Percentiles rank a stretch among this genome's conserved stretches.
phyloP scores from a whole-genome alignment of 1,140 invertebrate species.

The Theocolax elegans region DNA sequence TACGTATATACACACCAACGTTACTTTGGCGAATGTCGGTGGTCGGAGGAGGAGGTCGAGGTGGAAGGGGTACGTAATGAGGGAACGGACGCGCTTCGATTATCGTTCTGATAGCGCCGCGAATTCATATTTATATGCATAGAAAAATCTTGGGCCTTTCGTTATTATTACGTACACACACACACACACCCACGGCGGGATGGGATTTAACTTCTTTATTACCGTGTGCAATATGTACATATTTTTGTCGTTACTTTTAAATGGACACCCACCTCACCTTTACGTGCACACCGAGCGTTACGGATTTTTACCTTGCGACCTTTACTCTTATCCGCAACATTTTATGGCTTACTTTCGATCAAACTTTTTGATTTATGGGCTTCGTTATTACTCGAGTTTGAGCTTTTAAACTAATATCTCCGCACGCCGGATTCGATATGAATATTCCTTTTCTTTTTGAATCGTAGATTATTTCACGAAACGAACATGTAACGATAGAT shows the following conservation, averaged over 20 bases:
- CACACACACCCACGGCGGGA: background rate
- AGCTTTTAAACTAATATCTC: too few relatives aligned
- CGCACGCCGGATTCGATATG: too few relatives aligned
- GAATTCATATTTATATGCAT: conserved; percentile 53
- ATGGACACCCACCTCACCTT: conserved; percentile 36
- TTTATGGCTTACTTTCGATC: too few relatives aligned
- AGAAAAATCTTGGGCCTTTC: conserved; percentile 43
- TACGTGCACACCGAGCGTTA: too few relatives aligned
- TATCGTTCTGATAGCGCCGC: conserved; percentile 47
- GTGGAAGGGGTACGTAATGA: background rate
- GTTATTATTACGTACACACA: too few relatives aligned
- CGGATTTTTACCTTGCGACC: too few relatives aligned
- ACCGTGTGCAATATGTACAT: conserved; percentile 49
- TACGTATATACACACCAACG: conserved; percentile 5
- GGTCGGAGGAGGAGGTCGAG: background rate
- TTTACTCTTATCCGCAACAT: too few relatives aligned
- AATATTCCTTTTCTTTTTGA: too few relatives aligned
- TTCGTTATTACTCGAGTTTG: too few relatives aligned
- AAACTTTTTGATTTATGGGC: too few relatives aligned
- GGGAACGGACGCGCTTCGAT: conserved; percentile 49
- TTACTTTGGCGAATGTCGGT: background rate
- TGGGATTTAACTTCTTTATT: conserved; percentile 51
- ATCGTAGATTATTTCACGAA: too few relatives aligned
- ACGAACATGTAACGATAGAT: too few relatives aligned
- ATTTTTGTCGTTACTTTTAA: conserved; percentile 23